Evolutionary conservation across 64 coral and sea anemone genomes (phyloP).

Genomic region (Actinia equina): DNA sequence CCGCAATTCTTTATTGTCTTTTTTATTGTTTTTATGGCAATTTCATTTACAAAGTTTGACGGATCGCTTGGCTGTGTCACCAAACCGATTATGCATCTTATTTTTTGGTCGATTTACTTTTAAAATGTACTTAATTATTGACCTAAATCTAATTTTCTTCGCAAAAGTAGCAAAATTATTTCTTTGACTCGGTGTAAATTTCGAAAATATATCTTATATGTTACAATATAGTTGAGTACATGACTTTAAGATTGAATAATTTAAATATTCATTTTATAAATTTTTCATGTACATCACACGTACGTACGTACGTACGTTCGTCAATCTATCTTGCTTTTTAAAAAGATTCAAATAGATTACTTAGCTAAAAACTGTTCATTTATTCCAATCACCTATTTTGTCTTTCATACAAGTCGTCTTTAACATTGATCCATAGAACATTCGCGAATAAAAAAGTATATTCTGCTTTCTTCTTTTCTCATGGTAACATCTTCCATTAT

Average conservation of each 20-base stretch:
- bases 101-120: background rate
- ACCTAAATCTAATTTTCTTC: background rate
- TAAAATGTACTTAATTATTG: background rate
- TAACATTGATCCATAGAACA: background rate
- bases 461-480: background rate
- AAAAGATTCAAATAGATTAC: background rate
- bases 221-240: background rate
- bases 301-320: background rate
- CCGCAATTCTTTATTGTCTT: background rate
- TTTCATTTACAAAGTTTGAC: background rate
- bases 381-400: background rate
- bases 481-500: background rate
- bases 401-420: background rate
- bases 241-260: background rate
- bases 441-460: background rate
- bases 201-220: background rate
- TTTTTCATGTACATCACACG: background rate
- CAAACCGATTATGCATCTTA: background rate
- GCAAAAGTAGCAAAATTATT: background rate
- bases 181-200: background rate
- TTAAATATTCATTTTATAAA: background rate
- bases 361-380: background rate
- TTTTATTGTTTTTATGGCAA: background rate
- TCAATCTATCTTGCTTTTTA: background rate
- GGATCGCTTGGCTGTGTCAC: background rate